Conservation (phyloP, 2,888 invertebrate genomes). For the Heliothis peltigera region DNA sequence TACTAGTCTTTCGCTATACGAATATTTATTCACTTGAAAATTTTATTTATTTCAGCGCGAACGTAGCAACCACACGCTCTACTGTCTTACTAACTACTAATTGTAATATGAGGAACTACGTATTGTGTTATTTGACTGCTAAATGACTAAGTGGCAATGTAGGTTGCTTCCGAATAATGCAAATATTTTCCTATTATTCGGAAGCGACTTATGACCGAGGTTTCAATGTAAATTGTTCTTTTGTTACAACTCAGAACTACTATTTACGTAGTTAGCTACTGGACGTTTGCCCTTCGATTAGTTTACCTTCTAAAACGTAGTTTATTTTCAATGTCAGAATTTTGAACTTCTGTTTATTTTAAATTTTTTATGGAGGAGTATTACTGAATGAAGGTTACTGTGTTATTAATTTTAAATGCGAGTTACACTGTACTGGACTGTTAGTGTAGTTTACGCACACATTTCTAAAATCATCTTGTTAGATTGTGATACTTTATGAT, state of each 20-base stretch:
- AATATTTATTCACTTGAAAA: neutral
- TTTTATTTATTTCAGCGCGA: constrained; percentile 6
- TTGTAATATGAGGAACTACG: constrained; percentile 22
- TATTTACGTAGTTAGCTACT: constrained; percentile 19
- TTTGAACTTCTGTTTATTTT: neutral
- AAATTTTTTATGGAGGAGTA: neutral
- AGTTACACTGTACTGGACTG: no score
- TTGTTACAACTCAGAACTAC: constrained; percentile 13
- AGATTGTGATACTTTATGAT: no score
- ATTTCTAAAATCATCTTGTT: no score
- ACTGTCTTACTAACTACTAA: constrained; percentile 29
- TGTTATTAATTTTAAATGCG: neutral
- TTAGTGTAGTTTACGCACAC: no score
- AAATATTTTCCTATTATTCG: constrained; percentile 45
- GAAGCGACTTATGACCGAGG: constrained; percentile 33
- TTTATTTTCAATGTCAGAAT: constrained; percentile 13
- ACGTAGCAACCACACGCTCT: constrained; percentile 19
- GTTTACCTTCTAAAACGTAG: constrained; percentile 33
- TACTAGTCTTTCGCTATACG: neutral
- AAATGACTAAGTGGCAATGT: constrained; percentile 50
- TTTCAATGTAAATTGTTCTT: constrained; percentile 38
- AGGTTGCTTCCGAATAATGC: constrained; percentile 44
- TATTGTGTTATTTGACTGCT: constrained; percentile 26
- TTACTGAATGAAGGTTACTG: neutral
- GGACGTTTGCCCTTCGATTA: constrained; percentile 32